phyloP scores from a whole-genome alignment of 2,113 vertebrate species.

The Proteles cristata region DNA sequence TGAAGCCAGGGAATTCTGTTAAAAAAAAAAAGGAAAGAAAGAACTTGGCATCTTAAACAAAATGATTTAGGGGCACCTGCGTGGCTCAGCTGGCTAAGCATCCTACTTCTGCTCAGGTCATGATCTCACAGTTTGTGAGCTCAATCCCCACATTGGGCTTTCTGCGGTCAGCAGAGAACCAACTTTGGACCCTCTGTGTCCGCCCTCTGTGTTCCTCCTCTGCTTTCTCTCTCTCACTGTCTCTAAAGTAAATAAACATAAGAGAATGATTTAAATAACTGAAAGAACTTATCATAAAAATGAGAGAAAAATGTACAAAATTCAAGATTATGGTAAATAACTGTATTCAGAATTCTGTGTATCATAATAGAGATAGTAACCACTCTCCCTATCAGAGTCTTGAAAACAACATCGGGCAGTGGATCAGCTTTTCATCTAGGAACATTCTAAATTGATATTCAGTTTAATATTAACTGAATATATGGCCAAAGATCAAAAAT shows the following conservation, averaged over 20 bases:
- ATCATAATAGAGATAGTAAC: background rate
- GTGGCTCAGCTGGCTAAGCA: too few relatives aligned
- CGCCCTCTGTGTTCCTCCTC: too few relatives aligned
- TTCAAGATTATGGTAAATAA: background rate
- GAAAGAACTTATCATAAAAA: background rate
- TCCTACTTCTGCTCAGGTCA: too few relatives aligned
- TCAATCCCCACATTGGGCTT: too few relatives aligned
- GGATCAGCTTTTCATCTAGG: background rate
- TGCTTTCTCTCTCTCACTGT: too few relatives aligned
- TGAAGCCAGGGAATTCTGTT: background rate
- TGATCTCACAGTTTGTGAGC: too few relatives aligned
- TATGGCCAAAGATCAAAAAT: slow-evolving; percentile 13
- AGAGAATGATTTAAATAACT: background rate
- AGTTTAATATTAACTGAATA: background rate
- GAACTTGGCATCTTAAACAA: background rate
- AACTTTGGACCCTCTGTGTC: too few relatives aligned
- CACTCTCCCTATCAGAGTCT: background rate
- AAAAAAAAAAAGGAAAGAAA: background rate
- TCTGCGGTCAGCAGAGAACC: too few relatives aligned
- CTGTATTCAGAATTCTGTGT: background rate
- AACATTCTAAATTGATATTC: background rate
- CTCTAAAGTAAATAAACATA: too few relatives aligned
- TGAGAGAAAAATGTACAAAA: background rate
- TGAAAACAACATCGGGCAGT: background rate
- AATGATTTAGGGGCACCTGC: background rate